These are phyloP conservation scores for Sphinx pinastri DNA, from an alignment of 2,888 invertebrate genomes.

Conservation along the genomic window DNA sequence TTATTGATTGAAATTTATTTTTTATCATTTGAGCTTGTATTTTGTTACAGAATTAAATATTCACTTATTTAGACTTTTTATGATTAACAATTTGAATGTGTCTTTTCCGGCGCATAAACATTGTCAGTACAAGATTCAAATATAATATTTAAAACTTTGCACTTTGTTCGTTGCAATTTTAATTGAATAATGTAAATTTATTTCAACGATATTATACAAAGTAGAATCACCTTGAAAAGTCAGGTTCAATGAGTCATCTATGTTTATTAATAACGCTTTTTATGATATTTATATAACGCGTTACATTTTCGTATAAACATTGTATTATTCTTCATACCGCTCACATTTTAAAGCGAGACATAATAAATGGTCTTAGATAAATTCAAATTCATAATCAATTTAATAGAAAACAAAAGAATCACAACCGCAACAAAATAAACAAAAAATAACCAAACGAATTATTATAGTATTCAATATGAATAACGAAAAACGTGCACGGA, in stretches of 20 bases:
- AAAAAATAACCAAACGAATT: not conserved
- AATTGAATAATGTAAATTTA: not conserved
- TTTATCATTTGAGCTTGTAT: no score
- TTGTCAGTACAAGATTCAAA: no score
- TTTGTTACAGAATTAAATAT: not conserved
- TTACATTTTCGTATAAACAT: not conserved
- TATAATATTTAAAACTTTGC: no score
- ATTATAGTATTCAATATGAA: not conserved
- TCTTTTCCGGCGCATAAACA: not conserved
- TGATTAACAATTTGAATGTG: not conserved
- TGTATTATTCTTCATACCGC: not conserved
- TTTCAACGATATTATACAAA: not conserved
- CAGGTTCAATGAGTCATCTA: slow-evolving; percentile 4
- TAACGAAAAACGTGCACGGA: not conserved
- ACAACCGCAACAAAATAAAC: not conserved
- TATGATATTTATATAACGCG: slow-evolving; percentile 4
- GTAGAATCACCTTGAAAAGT: not conserved
- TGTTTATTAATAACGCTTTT: not conserved
- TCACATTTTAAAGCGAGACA: not conserved
- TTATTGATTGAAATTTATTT: not conserved
- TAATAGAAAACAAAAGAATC: not conserved
- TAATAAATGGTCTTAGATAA: not conserved
- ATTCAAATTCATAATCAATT: not conserved
- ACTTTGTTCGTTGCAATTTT: not conserved
- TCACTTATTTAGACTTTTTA: not conserved